These are phyloP conservation scores for Chloroceryle inda DNA, from an alignment of 2,797 vertebrate species.

Conservation along the genomic window DNA sequence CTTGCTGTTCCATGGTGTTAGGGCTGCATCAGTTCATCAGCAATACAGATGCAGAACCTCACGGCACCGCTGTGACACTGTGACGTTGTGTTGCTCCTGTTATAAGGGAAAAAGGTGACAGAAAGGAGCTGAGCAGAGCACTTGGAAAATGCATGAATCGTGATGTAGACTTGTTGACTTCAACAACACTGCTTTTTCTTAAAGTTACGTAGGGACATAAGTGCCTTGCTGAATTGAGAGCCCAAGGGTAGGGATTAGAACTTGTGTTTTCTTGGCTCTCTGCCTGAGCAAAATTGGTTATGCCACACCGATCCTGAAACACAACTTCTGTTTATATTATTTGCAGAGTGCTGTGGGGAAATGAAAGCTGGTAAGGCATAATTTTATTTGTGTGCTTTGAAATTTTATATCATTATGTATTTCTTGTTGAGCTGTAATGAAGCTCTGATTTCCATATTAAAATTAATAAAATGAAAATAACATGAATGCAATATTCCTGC, in stretches of 20 bases:
- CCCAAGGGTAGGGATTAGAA: constrained; percentile 57
- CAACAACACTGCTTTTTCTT: background rate
- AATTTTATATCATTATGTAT: constrained; percentile 50
- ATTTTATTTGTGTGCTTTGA: constrained; percentile 65
- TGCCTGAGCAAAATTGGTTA: constrained; percentile 64
- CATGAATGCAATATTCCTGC: constrained; percentile 17
- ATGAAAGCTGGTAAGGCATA: constrained; percentile 62
- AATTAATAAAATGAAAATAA: constrained; percentile 71
- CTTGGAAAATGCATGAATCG: background rate
- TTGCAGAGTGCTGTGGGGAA: constrained; percentile 56
- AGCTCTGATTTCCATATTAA: constrained; percentile 64
- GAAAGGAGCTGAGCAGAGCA: background rate
- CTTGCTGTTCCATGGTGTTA: rapidly evolving
- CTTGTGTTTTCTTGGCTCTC: constrained; percentile 54
- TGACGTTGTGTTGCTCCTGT: background rate
- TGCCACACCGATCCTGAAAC: constrained; percentile 57
- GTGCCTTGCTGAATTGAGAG: constrained; percentile 34
- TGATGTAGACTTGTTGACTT: constrained; percentile 20
- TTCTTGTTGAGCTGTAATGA: constrained; percentile 51
- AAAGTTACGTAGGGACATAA: constrained; percentile 9
- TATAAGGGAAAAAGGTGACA: background rate
- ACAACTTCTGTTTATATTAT: constrained; percentile 60
- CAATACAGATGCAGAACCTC: background rate
- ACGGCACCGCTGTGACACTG: background rate
- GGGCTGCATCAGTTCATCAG: background rate